Evolutionary conservation across 2,113 vertebrate species (phyloP), one percentile per base, ranked within the genome.

Genomic region (Thalassarche chlororhynchos): DNA sequence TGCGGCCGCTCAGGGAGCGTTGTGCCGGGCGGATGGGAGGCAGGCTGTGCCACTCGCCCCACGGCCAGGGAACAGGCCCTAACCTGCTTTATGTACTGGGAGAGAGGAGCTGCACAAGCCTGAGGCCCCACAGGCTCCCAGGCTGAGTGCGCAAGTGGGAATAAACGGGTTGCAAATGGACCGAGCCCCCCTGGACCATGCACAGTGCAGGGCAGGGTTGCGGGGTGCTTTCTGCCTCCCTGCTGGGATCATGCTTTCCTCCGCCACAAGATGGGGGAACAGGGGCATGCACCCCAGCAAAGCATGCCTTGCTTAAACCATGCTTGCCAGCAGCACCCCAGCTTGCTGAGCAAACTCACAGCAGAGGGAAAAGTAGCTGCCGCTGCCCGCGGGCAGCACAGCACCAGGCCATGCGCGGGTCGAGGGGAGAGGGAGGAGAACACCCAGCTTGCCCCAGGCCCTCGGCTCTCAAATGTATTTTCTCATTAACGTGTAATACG

Each of bases 401-500:
- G 65, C 40, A 80, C 75, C 79, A 40, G 66, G 81, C 88, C 64
- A 29, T 0, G 65, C 20, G 1, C 4, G 1, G 70, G 89, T 92
- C 25, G 29, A 86, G 79, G 76, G 79, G 58, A 90, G 71, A 55
- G 61, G 77, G 54, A 61, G 18, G 34, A 97, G 90, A 92, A 92
- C 97, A 96, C 94, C 96, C 97, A 94, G 90, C 84, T 85, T 44
- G 95, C 83, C 91, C 95, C 92, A 97, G 94, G 91, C 96, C 91
- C 94, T 93, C n/a, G 1, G 87, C 82, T 95, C 95, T 95, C 94
- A 90, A 49, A 94, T 97, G 97, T 98, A 98, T 98, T 98, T 97
- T 97, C 97, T 97, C 97, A 97, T 97, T 98, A 98, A 98, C 93
- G 71, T 97, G 97, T 93, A 97, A 97, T 96, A 95, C 74, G 72